Evolutionary conservation across 2,797 vertebrate species (phyloP), one percentile per base, ranked within the genome.

Genomic region (Smutsia temminckii): DNA sequence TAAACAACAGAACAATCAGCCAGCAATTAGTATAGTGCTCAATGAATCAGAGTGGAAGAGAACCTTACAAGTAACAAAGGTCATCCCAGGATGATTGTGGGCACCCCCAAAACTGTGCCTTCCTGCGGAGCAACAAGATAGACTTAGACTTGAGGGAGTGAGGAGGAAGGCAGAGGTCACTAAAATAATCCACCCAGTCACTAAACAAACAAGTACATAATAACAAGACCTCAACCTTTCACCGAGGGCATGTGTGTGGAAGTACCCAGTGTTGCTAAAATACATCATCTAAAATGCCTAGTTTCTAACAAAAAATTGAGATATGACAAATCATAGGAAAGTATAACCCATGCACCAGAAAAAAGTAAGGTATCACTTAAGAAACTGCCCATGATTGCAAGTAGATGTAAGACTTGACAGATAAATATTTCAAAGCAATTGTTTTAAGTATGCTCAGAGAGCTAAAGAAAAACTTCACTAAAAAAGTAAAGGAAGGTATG

Each of bases 291-390:
- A 89, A 92, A 89, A 85, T 53, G n/a, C 40, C 20, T 64, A 68
- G 20, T 20, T 86, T 55, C 23, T 49, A 72, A n/a, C 11, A 69
- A 85, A 89, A 75, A 63, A 93, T 55, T 57, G 18, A 69, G 49
- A 63, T 14, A 18, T 66, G 18, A 40, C 91, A 93, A 94, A 57
- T 89, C 75, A 89, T 32, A 80, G 59, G 32, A 27, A 94, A 95
- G 69, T 46, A 61, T 40, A 8, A 27, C 23, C 37, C 37, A 55
- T 4, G 51, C 1, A 13, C 18, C 25, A 74, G 59, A 18, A 32
- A 37, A 40, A 69, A 61, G 46, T 29, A 32, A 37, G 20, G 42
- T 13, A 71, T 51, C 2, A 6, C 46, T 46, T 53, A 75, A 53
- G 77, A 46, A 80, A 90, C 13, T 72, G 34, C 21, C 77, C 61